phyloP scores from a whole-genome alignment of 2,797 vertebrate species.

The Cirrhinus molitorella region DNA sequence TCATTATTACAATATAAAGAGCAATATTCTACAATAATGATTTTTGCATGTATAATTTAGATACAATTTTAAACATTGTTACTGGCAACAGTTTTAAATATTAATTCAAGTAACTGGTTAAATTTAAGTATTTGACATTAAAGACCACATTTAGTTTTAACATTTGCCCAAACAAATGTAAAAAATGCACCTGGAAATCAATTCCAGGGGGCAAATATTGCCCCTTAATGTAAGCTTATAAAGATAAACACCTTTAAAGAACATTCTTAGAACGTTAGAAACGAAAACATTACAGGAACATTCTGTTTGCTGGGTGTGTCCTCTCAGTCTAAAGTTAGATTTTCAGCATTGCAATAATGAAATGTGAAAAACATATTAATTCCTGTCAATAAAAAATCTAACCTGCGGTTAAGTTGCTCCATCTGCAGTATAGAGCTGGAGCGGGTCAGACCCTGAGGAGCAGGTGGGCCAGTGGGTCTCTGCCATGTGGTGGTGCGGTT shows the following conservation, averaged over 20 bases:
- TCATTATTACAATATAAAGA: no score
- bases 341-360: background rate
- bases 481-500: constrained; percentile 99
- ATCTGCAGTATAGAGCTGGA: constrained; percentile 99
- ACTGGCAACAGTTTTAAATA: no score
- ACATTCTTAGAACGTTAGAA: background rate
- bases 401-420: constrained; percentile 99
- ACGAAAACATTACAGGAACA: background rate
- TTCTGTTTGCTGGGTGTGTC: background rate
- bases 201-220: no score
- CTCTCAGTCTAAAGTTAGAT: background rate
- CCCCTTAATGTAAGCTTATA: no score
- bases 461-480: constrained; percentile 92
- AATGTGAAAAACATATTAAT: background rate
- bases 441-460: constrained; percentile 93
- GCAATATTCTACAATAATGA: no score
- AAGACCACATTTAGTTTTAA: no score
- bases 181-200: no score
- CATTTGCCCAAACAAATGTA: no score
- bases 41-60: no score
- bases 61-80: no score
- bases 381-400: constrained; percentile 40
- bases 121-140: no score
- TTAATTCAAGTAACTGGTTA: no score
- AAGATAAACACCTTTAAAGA: background rate